A percentile compares a stretch with the other conserved stretches of the same genome.
Evolutionary conservation across 2,113 vertebrate species (phyloP).

Genomic region (human): GRCh38 chr22:46328001-46328500

Average conservation of each 20-base stretch:
- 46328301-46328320: not conserved
- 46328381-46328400: not conserved
- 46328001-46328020: not conserved
- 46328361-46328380: rapidly evolving
- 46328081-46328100: not conserved
- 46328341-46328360: not conserved
- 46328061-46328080: not conserved
- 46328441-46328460: rapidly evolving
- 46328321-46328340: too few species aligned
- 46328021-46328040: not conserved
- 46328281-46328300: not conserved
- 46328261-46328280: not conserved
- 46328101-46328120: not conserved
- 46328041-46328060: not conserved
- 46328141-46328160: not conserved
- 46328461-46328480: rapidly evolving
- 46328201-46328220: not conserved
- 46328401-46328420: rapidly evolving
- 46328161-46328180: rapidly evolving
- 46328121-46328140: not conserved
- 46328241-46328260: not conserved
- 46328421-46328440: not conserved
- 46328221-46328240: not conserved
- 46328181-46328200: not conserved
- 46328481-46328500: too few species aligned